phyloP scores from a whole-genome alignment of 2,113 vertebrate species.

The Herpetotheres cachinnans region DNA sequence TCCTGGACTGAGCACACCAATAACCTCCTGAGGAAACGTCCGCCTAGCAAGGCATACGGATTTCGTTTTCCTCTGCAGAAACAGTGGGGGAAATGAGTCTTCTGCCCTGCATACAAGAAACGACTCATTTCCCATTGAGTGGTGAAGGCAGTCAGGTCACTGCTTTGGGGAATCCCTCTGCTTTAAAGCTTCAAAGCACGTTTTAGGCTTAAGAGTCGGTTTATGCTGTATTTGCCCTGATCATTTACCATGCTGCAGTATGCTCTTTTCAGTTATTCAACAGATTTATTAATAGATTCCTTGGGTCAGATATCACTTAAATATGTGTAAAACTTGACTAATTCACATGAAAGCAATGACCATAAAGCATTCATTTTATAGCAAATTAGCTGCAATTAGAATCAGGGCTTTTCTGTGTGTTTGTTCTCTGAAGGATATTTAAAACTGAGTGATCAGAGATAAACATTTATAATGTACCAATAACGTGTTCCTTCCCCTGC shows the following conservation, averaged over 20 bases:
- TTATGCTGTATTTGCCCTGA: neutral
- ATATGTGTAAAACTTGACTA: neutral
- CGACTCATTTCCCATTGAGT: neutral
- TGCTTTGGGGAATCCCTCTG: neutral
- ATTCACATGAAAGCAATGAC: neutral
- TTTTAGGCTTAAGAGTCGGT: neutral
- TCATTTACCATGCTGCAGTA: neutral
- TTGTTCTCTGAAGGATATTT: neutral
- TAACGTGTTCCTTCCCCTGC: neutral
- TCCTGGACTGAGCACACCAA: neutral
- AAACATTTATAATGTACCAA: neutral
- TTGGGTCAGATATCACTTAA: constrained; percentile 3
- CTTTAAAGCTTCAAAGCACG: neutral
- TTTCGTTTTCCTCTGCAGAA: neutral
- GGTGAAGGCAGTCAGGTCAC: neutral
- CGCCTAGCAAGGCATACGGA: accelerated
- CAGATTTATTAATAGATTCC: constrained; percentile 7
- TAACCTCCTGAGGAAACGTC: neutral
- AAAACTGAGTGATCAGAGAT: neutral
- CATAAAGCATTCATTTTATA: neutral
- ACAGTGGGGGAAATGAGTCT: neutral
- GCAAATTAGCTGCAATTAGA: neutral
- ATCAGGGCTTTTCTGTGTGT: neutral
- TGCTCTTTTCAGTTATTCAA: neutral
- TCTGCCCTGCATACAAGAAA: neutral